Conservation (phyloP, 2,113 vertebrate genomes). For the Montifringilla adamsi region DNA sequence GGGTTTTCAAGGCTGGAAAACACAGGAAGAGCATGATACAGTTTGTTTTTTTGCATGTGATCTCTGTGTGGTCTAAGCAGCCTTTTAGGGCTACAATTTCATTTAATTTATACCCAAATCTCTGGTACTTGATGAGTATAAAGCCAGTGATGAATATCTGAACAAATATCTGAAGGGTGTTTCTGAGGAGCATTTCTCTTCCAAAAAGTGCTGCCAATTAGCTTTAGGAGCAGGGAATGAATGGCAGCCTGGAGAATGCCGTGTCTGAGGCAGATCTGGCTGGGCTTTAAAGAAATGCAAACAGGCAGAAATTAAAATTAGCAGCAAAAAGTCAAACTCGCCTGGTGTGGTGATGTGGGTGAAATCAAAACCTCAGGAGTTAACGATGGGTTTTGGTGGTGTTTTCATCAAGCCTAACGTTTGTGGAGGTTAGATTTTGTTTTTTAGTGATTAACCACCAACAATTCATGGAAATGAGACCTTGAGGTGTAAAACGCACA, state of each 20-base stretch:
- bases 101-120: conserved; percentile 25
- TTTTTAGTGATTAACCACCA: not conserved
- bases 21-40: rapidly evolving
- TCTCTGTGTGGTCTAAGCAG: not conserved
- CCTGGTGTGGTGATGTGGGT: not conserved
- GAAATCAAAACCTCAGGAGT: not conserved
- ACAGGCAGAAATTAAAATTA: conserved; percentile 57
- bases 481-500: not conserved
- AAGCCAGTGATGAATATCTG: not conserved
- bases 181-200: not conserved
- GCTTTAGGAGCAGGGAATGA: conserved; percentile 4
- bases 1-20: not conserved
- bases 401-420: not conserved
- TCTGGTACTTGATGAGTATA: not conserved
- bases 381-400: not conserved
- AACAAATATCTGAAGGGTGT: not conserved
- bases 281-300: conserved; percentile 5
- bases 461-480: not conserved
- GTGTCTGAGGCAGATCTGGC: conserved; percentile 1
- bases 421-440: not conserved
- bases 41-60: not conserved
- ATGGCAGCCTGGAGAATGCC: not conserved
- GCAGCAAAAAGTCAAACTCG: not conserved
- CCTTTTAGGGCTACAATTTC: not conserved
- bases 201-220: not conserved